A percentile compares a stretch with the other conserved stretches of the same genome.
Conservation (phyloP, 2,888 invertebrate species). For the Caenorhabditis sinica region DNA sequence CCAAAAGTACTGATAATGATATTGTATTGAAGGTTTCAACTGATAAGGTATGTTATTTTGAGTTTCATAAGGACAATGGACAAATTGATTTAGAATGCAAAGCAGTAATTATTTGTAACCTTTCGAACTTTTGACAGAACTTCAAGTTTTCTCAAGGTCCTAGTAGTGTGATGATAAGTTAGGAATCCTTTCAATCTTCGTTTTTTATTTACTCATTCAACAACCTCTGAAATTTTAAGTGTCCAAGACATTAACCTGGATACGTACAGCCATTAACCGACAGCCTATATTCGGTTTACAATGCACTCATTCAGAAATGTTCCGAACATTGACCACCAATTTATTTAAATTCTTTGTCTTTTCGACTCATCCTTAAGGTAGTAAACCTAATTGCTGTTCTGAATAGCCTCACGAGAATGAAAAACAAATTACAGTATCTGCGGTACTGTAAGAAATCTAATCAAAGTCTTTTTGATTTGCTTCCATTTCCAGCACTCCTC, state of each 20-base stretch:
- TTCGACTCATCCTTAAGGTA: conserved; percentile 11
- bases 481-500: conserved; percentile 38
- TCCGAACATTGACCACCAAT: conserved; percentile 26
- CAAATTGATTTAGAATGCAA: background rate
- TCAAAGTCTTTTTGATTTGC: too few relatives aligned
- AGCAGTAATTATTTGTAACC: too few relatives aligned
- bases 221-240: too few relatives aligned
- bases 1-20: conserved; percentile 48
- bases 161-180: too few relatives aligned
- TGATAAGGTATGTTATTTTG: conserved; percentile 48
- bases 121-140: too few relatives aligned
- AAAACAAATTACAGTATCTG: too few relatives aligned
- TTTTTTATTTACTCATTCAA: background rate
- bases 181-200: too few relatives aligned
- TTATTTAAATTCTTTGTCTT: background rate
- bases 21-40: conserved; percentile 65
- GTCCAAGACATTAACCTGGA: background rate
- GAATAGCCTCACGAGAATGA: conserved; percentile 9
- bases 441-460: too few relatives aligned
- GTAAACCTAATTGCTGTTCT: conserved; percentile 34
- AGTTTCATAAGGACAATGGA: too few relatives aligned
- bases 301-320: conserved; percentile 4
- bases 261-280: background rate
- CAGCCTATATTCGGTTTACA: background rate
- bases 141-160: too few relatives aligned